These are phyloP conservation scores for Ailurus styani DNA, from an alignment of 2,113 vertebrate genomes.

Conservation along the genomic window DNA sequence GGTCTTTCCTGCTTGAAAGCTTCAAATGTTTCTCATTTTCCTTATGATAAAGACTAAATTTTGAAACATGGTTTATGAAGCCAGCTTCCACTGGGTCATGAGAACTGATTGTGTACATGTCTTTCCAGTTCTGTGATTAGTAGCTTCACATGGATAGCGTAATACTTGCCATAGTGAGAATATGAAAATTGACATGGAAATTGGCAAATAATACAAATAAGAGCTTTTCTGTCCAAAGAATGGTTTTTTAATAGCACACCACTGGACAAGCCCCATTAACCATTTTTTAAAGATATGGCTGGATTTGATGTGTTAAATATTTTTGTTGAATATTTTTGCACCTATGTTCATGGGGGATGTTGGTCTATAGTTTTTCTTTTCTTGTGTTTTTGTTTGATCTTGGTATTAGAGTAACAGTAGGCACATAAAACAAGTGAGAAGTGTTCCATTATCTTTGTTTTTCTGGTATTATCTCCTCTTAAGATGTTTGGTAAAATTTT, in stretches of 20 bases:
- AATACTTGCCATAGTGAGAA: neutral
- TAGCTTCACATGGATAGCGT: neutral
- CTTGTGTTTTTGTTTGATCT: neutral
- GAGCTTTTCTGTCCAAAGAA: neutral
- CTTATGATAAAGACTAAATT: neutral
- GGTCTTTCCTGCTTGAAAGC: neutral
- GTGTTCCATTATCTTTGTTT: neutral
- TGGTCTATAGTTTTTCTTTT: neutral
- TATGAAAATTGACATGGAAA: neutral
- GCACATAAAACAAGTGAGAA: neutral
- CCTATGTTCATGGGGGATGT: neutral
- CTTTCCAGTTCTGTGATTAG: neutral
- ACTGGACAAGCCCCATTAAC: neutral
- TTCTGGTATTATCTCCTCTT: neutral
- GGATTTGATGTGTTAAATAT: neutral
- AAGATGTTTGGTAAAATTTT: neutral
- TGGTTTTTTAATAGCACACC: neutral
- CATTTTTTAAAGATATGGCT: neutral
- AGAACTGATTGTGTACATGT: neutral
- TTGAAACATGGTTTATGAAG: neutral
- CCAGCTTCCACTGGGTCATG: neutral
- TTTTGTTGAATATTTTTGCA: neutral
- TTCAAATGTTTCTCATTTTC: neutral
- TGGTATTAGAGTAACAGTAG: neutral
- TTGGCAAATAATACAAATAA: neutral